Base-by-base conservation (phyloP, 2,797 vertebrate species). In the Rhinichthys osculus region DNA sequence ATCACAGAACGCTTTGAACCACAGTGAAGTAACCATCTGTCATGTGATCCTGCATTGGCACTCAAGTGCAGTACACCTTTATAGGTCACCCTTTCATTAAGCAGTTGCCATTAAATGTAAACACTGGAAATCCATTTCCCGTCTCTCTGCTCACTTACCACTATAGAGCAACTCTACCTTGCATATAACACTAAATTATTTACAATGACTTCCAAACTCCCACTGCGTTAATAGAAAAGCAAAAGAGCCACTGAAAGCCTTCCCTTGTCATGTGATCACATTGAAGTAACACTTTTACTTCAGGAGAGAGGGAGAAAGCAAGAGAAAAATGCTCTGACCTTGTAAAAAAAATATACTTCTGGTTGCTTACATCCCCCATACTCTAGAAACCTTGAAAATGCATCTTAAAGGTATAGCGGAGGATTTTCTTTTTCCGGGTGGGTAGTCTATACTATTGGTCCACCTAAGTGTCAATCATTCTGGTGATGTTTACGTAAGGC, bases 141-240 rank as follows among this genome's bases (percentile, higher is more conserved):
- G 38, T 78, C 64, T 54, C 62, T 78, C 47, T 8, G 50, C 62
- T 70, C 74, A 70, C 74, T 42, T 84, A 33, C 7, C 76, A 71
- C 64, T 78, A n/a, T 69, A 85, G 66, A 42, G 14, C 44, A 38
- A 67, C 27, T 69, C 21, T 59, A 35, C 70, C 71, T 74, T n/a
- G 57, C 17, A 83, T 74, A 71, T 62, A 19, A 47, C 27, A n/a
- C 66, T 79, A 70, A 85, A 85, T 85, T 72, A 85, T 85, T 85
- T 47, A 85, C 66, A 79, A 54, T 59, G 21, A 67, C 59, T 83
- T 83, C 52, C 40, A 44, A 72, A 30, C 57, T 74, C 27, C 81
- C 27, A 44, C 71, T 76, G 71, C 33, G 30, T 67, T 78, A 42
- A 70, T 33, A 70, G n/a, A 78, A 78, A 47, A 71, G 40, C 11